Base-by-base conservation (phyloP, 2,113 vertebrate species). In the Atherinomorus stipes region DNA sequence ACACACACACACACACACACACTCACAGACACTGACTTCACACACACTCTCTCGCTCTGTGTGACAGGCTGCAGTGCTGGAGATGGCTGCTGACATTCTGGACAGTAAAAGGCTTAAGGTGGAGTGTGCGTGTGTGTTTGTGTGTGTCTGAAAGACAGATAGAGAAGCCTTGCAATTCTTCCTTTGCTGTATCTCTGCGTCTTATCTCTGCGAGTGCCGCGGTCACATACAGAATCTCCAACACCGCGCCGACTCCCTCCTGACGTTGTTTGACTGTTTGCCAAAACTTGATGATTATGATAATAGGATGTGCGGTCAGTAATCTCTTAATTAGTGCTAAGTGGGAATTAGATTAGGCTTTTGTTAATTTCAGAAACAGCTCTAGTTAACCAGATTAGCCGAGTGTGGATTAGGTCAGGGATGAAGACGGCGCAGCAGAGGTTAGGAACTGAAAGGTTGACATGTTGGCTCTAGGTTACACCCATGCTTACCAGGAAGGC, bases 291-390 rank as follows among this genome's bases (percentile, higher is more conserved):
- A 78, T 78, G 78, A 83, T 87, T 84, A 81, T 49, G 74, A 88
- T 90, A 88, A 91, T 83, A 76, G 87, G 85, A 87, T 91, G 68
- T 67, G 63, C 64, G 84, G 88, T 86, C 80, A 87, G 74, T 91
- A 92, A 92, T 90, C 91, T 89, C 82, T 87, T 92, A 89, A 92
- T 92, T 89, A 75, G 78, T 87, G 88, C 81, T 90, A 90, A 92
- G 26, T 90, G 87, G 82, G 88, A 88, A 90, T 91, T 90, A 90
- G 85, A 91, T 89, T 84, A 80, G 77, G 56, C 45, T 87, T 87
- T 87, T 80, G 82, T 89, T 89, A 59, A 84, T 86, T 84, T 85
- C 76, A 56, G 71, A 85, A 85, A 81, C 81, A 51, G 86, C 86
- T 84, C 71, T 59, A 63, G 84, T 88, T 90, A 92, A 92, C 89